Evolutionary conservation across 2,888 invertebrate genomes (phyloP), one percentile per base, ranked within the genome.

Genomic region (Trachelus stipa): DNA sequence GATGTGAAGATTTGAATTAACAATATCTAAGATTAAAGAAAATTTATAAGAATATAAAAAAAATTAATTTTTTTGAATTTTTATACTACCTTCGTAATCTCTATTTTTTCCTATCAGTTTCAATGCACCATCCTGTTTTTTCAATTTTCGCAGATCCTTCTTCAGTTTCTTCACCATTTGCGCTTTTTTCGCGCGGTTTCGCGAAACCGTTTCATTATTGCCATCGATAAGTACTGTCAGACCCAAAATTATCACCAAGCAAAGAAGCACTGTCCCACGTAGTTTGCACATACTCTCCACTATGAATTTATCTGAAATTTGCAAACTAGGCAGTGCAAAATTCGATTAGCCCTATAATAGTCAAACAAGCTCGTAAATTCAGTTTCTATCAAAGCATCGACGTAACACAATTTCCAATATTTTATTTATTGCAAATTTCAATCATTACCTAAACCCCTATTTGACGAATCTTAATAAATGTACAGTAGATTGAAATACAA

Each of bases 71-170:
- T 33, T 56, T n/a, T 40, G 1, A 0, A 68, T 35, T 75, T 74
- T 75, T 9, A 56, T 37, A 68, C 31, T 92, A 96, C 97, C 97
- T 94, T 97, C 96, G 89, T 93, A 94, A 86, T 94, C 93, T 75
- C 92, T 94, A 33, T 93, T 89, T 9, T 96, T 83, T 33, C 96
- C 96, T 1, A 95, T 93, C 11, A 97, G 92, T 83, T 95, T 95
- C 31, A 97, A 90, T 79, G 94, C 95, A 12, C 96, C 97, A 85
- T 97, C 96, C 83, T 94, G 93, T 90, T 95, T 94, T 88, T 95
- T 95, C 80, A 95, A 92, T 79, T 94, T 94, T 85, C 95, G 96
- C 82, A 96, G 92, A 84, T 96, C 93, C 85, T 94, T 95, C 84
- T 94, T 95, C 23, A 96, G 93, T 83, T 95, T 95, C 86, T 94